phyloP scores from a whole-genome alignment of 2,888 invertebrate genomes.

The Belgica antarctica region DNA sequence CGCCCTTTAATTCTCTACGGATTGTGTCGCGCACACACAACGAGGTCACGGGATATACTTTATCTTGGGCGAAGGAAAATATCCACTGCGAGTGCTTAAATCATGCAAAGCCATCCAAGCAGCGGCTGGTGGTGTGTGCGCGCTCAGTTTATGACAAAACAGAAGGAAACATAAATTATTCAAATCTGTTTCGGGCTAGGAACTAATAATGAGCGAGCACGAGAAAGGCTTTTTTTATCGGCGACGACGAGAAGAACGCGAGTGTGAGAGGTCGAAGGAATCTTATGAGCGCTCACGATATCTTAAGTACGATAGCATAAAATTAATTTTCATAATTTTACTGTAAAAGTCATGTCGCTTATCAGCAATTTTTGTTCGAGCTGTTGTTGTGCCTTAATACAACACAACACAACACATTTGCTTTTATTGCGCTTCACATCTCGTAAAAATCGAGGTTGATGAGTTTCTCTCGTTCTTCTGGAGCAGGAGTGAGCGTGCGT shows the following conservation, averaged over 20 bases:
- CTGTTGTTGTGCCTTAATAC: background rate
- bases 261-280: constrained; percentile 9
- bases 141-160: constrained; percentile 26
- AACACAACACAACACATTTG: background rate
- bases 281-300: constrained; percentile 9
- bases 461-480: constrained; percentile 30
- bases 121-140: no score
- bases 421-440: constrained; percentile 17
- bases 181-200: constrained; percentile 25
- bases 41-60: constrained; percentile 33
- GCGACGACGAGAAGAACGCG: no score
- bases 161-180: constrained; percentile 40
- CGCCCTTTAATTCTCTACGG: background rate
- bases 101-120: constrained; percentile 23
- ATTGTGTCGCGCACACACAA: background rate
- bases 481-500: constrained; percentile 26
- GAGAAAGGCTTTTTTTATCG: constrained; percentile 13
- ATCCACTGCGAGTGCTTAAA: background rate
- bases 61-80: constrained; percentile 21
- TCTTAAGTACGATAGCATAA: constrained; percentile 29
- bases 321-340: constrained; percentile 43
- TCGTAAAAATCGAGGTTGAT: constrained; percentile 34
- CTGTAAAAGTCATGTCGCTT: constrained; percentile 42
- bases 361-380: constrained; percentile 30
- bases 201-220: constrained; percentile 25